Percentiles rank a stretch among this genome's conserved stretches.
Evolutionary conservation across 1,140 invertebrate species (phyloP).

Genomic region (Dermatophagoides farinae): DNA sequence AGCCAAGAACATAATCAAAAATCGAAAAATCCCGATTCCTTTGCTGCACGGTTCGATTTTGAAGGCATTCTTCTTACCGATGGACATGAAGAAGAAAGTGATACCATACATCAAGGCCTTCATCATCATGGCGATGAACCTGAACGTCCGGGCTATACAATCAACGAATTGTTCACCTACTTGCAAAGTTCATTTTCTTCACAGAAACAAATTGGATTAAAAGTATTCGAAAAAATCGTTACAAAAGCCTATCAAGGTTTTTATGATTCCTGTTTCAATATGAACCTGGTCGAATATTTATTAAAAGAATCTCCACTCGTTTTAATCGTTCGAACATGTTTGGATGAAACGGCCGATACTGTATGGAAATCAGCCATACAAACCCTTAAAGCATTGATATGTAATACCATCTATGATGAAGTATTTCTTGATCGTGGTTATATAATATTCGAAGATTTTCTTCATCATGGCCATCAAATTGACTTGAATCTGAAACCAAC

Average conservation of each 20-base stretch:
- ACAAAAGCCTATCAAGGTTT: slow-evolving; percentile 10
- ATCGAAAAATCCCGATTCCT: not conserved
- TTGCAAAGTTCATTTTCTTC: slow-evolving; percentile 13
- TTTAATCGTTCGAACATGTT: slow-evolving; percentile 4
- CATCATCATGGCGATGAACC: slow-evolving; percentile 19
- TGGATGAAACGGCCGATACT: slow-evolving; percentile 10
- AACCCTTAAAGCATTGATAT: slow-evolving; percentile 15
- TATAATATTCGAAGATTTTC: slow-evolving; percentile 8
- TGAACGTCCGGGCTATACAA: slow-evolving; percentile 16
- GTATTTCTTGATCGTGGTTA: slow-evolving; percentile 14
- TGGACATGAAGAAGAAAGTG: slow-evolving; percentile 1
- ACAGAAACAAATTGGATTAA: slow-evolving; percentile 15
- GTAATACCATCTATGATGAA: slow-evolving; percentile 16
- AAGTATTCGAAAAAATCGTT: slow-evolving; percentile 15
- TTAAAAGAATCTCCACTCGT: slow-evolving; percentile 6
- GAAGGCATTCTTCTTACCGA: slow-evolving; percentile 12
- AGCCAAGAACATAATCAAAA: not conserved
- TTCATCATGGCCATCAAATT: not conserved
- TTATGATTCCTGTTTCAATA: slow-evolving; percentile 13
- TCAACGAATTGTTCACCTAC: slow-evolving; percentile 15
- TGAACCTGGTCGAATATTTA: not conserved
- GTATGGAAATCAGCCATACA: slow-evolving; percentile 8
- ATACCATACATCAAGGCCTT: slow-evolving; percentile 12
- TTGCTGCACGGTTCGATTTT: slow-evolving; percentile 16
- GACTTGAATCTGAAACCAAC: not conserved